These are phyloP conservation scores for Phoronis australis DNA, from an alignment of 2,888 invertebrate genomes.

Conservation along the genomic window DNA sequence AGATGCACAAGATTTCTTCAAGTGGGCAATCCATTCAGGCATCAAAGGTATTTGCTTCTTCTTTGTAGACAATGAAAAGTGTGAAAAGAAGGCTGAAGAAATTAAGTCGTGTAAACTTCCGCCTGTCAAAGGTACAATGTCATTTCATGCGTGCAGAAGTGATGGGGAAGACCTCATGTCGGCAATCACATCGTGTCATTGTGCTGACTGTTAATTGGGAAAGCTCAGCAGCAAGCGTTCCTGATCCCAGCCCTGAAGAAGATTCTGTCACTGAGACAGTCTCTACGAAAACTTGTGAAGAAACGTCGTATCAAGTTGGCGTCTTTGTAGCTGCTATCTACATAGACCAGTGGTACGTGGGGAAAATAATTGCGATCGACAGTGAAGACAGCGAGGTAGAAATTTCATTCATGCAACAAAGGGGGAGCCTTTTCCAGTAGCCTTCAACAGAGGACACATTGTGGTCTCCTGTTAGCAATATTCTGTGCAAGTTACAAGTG, in stretches of 20 bases:
- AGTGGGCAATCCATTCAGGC: not conserved
- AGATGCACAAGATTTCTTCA: not conserved
- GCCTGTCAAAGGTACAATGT: conserved; percentile 1
- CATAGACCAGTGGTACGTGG: not conserved
- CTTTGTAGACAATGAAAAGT: not conserved
- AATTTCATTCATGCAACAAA: not conserved
- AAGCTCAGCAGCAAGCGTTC: too few species aligned
- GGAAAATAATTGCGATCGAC: not conserved
- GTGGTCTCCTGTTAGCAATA: not conserved
- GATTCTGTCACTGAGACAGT: too few species aligned
- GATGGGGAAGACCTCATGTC: too few species aligned
- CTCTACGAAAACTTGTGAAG: too few species aligned
- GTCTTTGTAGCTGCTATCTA: not conserved
- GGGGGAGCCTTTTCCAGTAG: not conserved
- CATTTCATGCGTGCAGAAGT: too few species aligned
- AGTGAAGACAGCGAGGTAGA: not conserved
- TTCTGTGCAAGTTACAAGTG: not conserved
- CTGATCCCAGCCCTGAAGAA: too few species aligned
- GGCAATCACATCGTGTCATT: too few species aligned
- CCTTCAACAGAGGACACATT: not conserved
- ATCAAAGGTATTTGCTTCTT: not conserved
- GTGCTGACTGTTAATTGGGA: too few species aligned
- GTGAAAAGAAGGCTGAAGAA: not conserved
- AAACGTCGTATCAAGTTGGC: not conserved
- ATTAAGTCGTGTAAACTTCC: not conserved